phyloP scores from a whole-genome alignment of 2,888 invertebrate species.

The Gnatocerus cornutus region DNA sequence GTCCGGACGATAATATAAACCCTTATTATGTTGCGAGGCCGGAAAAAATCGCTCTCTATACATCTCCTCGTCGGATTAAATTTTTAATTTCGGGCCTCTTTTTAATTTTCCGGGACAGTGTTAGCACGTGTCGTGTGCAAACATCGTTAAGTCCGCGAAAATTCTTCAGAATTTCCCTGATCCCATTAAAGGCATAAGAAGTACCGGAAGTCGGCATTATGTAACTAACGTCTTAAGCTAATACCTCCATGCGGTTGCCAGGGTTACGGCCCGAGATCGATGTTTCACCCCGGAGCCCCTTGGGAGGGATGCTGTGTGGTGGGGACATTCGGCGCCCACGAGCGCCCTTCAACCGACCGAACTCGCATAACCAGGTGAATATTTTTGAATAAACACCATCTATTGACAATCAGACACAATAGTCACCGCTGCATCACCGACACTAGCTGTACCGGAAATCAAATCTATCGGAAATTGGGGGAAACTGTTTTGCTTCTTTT shows the following conservation, averaged over 20 bases:
- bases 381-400: constrained; percentile 49
- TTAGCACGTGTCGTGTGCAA: constrained; percentile 49
- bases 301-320: constrained; percentile 43
- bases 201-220: constrained; percentile 64
- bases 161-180: constrained; percentile 51
- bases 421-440: constrained; percentile 11
- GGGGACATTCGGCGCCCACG: constrained; percentile 49
- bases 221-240: constrained; percentile 67
- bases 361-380: constrained; percentile 49
- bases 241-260: constrained; percentile 67
- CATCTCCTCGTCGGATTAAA: constrained; percentile 20
- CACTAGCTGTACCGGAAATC: constrained; percentile 12
- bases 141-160: constrained; percentile 50
- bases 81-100: constrained; percentile 28
- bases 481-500: constrained; percentile 31
- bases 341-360: constrained; percentile 69
- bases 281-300: constrained; percentile 60
- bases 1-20: constrained; percentile 24
- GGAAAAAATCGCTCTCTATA: constrained; percentile 26
- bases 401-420: constrained; percentile 54
- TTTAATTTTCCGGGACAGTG: constrained; percentile 43
- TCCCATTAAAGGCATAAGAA: constrained; percentile 57
- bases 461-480: constrained; percentile 31
- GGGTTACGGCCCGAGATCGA: constrained; percentile 67
- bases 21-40: constrained; percentile 33